Conservation (phyloP, 2,797 vertebrate genomes). For the Danio aesculapii region DNA sequence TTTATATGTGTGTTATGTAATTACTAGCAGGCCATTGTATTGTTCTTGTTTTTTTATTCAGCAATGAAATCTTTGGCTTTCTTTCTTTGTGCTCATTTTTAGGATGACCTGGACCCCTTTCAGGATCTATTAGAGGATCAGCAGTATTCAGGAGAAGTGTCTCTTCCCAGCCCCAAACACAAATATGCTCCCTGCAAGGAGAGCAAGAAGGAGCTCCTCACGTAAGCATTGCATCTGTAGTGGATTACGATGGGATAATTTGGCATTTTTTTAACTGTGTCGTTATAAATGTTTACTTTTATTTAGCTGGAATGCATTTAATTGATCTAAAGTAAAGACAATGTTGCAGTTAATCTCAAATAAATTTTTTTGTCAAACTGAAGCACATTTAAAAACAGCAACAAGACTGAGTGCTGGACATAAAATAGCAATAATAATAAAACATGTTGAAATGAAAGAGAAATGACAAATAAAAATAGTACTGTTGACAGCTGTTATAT, state of each 20-base stretch:
- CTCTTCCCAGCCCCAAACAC: constrained; percentile 94
- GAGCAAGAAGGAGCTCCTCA: constrained; percentile 97
- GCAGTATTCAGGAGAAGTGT: constrained; percentile 89
- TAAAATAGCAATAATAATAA: too few species aligned
- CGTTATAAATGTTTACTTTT: neutral
- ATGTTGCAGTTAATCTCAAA: too few species aligned
- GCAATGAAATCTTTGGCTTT: neutral
- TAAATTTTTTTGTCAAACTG: too few species aligned
- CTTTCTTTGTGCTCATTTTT: constrained; percentile 24
- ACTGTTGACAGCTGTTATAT: too few species aligned
- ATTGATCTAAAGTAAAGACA: neutral
- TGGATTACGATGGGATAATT: neutral
- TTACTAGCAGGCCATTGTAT: neutral
- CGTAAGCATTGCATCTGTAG: constrained; percentile 83
- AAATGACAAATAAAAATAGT: too few species aligned
- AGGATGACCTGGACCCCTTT: constrained; percentile 95
- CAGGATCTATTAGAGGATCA: constrained; percentile 94
- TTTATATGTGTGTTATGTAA: neutral
- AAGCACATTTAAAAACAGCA: too few species aligned
- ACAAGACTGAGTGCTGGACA: too few species aligned
- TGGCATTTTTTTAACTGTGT: neutral
- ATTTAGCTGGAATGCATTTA: neutral
- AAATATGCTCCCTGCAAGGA: constrained; percentile 96
- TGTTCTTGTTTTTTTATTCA: neutral
- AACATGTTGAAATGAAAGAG: too few species aligned